Conservation (phyloP, 2,888 invertebrate species). For the Caenorhabditis macrosperma region DNA sequence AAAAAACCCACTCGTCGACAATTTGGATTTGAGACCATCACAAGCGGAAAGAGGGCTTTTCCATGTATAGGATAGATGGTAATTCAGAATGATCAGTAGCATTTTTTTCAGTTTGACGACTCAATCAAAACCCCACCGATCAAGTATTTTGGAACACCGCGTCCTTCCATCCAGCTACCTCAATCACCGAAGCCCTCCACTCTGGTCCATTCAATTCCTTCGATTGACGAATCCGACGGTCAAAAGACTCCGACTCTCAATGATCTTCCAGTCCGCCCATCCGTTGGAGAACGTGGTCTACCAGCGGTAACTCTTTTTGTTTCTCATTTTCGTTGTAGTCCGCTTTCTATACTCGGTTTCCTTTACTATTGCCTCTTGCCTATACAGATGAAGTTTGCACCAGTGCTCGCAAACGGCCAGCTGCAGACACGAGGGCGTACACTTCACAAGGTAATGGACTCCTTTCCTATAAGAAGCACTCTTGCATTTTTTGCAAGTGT, state of each 20-base stretch:
- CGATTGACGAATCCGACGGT: conserved; percentile 30
- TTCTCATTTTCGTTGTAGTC: neutral
- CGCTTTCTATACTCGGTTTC: neutral
- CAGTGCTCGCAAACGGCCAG: conserved; percentile 40
- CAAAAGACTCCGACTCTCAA: conserved; percentile 5
- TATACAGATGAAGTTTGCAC: conserved; percentile 52
- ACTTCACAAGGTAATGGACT: conserved; percentile 55
- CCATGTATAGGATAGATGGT: conserved; percentile 21
- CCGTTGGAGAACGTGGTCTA: conserved; percentile 41
- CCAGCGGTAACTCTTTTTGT: conserved; percentile 36
- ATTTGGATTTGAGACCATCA: conserved; percentile 49
- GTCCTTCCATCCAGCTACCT: conserved; percentile 42
- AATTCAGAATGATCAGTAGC: neutral
- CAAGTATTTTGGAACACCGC: conserved; percentile 42
- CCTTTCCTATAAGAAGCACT: conserved; percentile 15
- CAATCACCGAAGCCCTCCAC: conserved; percentile 36
- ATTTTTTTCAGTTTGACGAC: conserved; percentile 58
- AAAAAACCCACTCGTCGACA: conserved; percentile 46
- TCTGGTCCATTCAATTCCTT: conserved; percentile 12
- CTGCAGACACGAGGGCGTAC: conserved; percentile 43
- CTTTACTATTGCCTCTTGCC: conserved; percentile 29
- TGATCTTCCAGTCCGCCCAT: conserved; percentile 9
- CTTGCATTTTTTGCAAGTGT: conserved; percentile 54
- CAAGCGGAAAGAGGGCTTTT: conserved; percentile 48
- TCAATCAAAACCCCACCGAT: conserved; percentile 33